Percentiles rank a stretch among this genome's conserved stretches.
These are phyloP conservation scores for Atlantisia rogersi DNA, from an alignment of 2,113 vertebrate species.

Conservation along the genomic window DNA sequence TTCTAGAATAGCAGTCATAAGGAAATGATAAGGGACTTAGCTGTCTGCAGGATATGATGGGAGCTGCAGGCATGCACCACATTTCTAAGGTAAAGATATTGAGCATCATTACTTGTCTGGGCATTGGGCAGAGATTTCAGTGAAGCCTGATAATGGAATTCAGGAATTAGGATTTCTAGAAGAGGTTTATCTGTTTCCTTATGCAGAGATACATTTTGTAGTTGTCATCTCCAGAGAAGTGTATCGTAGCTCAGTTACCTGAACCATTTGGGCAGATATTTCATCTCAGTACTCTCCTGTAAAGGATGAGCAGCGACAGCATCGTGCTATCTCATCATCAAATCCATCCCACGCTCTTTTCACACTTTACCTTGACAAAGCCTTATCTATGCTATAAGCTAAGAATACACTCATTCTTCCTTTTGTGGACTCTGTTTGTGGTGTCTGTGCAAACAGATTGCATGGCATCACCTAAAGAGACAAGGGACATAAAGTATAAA, in stretches of 20 bases:
- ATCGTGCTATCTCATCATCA: background rate
- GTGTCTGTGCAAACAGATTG: background rate
- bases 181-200: background rate
- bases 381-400: background rate
- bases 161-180: background rate
- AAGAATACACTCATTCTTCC: background rate
- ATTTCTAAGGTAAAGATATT: background rate
- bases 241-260: background rate
- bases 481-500: background rate
- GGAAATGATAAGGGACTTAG: background rate
- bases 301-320: background rate
- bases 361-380: background rate
- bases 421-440: background rate
- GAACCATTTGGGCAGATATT: background rate
- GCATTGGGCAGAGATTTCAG: background rate
- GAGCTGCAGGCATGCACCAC: background rate
- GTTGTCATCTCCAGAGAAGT: background rate
- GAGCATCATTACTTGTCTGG: background rate
- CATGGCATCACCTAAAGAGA: background rate
- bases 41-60: background rate
- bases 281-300: background rate
- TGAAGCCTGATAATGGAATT: background rate
- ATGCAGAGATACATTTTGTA: background rate
- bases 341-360: background rate
- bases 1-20: background rate